phyloP scores from a whole-genome alignment of 2,888 invertebrate species.

The Tanypteryx hageni region DNA sequence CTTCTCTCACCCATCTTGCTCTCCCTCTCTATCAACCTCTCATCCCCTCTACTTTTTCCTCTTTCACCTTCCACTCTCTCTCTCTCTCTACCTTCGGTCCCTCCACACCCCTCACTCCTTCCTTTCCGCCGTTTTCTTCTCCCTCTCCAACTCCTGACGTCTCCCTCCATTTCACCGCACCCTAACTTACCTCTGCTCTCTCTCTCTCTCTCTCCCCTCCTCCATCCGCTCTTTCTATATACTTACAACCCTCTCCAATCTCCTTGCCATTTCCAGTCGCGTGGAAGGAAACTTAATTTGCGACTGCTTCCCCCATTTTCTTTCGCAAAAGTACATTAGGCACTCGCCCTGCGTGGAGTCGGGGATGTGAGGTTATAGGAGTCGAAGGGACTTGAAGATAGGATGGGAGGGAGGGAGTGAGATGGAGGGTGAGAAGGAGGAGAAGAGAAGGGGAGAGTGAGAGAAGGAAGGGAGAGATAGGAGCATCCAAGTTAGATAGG shows the following conservation, averaged over 20 bases:
- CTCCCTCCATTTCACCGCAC: neutral
- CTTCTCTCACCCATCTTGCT: neutral
- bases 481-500: neutral
- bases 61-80: neutral
- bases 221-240: neutral
- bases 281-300: conserved; percentile 57
- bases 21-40: neutral
- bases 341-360: neutral
- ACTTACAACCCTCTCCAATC: neutral
- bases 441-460: conserved; percentile 16
- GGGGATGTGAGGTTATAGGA: neutral
- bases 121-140: neutral
- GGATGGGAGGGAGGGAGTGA: conserved; percentile 1
- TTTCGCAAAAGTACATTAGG: conserved; percentile 56
- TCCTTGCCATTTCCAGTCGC: conserved; percentile 45
- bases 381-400: neutral
- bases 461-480: neutral
- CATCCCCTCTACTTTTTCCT: neutral
- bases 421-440: too few relatives aligned
- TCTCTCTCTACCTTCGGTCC: neutral
- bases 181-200: neutral
- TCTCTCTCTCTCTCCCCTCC: neutral
- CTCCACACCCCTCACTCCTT: neutral
- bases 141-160: neutral
- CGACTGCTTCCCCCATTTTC: conserved; percentile 51